Base-by-base conservation (phyloP, 2,888 invertebrate species). In the Ectemnius cavifrons region DNA sequence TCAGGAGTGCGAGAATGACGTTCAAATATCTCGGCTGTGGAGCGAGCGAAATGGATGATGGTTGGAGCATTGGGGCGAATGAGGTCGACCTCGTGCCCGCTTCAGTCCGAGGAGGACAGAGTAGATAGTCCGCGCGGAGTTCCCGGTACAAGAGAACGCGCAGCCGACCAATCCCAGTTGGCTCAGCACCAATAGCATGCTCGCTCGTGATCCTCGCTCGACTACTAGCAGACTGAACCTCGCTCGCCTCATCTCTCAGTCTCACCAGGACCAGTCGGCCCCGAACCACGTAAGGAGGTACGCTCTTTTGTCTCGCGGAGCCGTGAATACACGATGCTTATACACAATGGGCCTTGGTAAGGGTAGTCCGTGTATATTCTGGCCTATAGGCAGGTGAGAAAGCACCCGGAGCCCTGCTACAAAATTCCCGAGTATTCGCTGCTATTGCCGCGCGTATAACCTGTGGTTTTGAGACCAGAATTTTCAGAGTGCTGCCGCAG, bases 221-320 rank as follows among this genome's bases (percentile, higher is more conserved):
- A 68, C 75, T 75, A 76, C 74, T 71, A 63, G 71, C 23, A 23
- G 23, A 23, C 23, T 3, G 23, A 23, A 23, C 23, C 23, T 23
- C 23, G 23, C 63, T 72, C 65, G 79, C 63, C 75, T 70, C 81
- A 67, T 75, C 76, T 80, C 75, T 74, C 76, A 70, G 74, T 80
- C 75, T 74, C 76, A 71, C 71, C 73, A 75, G 74, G 73, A 73
- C 81, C 79, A 79, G 80, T 84, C 84, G 84, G 79, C 73, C 64
- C 77, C 78, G 81, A 87, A 80, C 84, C 88, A 84, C 86, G 84
- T 84, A 86, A 85, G 85, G 82, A 85, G 83, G 71, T 73, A 79
- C 83, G 83, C 80, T 84, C 88, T 89, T 89, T 89, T 88, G 89
- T 90, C 86, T 85, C 84, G 82, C 77, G 75, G 69, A 87, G 84